Evolutionary conservation across 2,113 vertebrate genomes (phyloP).

Genomic region (Forbesichthys agassizii): DNA sequence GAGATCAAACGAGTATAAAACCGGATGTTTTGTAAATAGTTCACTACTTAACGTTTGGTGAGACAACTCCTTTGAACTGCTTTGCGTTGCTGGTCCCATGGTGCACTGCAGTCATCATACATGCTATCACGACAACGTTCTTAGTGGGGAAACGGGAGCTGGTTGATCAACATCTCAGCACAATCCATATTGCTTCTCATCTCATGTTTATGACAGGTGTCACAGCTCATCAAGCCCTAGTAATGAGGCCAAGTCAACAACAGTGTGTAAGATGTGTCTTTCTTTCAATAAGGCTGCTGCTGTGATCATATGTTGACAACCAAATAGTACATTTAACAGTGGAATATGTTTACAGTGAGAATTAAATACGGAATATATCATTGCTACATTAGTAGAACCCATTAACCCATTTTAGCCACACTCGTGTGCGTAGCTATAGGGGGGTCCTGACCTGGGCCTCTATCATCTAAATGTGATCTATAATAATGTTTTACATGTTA

Average conservation of each 20-base stretch:
- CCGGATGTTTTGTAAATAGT: constrained; percentile 65
- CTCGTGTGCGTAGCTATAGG: too few species aligned
- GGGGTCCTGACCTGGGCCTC: too few species aligned
- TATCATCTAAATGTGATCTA: too few species aligned
- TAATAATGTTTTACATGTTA: too few species aligned
- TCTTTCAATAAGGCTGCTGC: constrained; percentile 27
- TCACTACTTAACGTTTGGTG: constrained; percentile 39
- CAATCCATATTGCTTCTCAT: constrained; percentile 52
- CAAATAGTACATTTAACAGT: not conserved
- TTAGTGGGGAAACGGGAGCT: constrained; percentile 45
- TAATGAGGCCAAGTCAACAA: constrained; percentile 73
- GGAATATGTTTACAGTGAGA: too few species aligned
- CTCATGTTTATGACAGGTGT: constrained; percentile 73
- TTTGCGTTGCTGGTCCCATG: constrained; percentile 24
- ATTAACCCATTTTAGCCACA: too few species aligned
- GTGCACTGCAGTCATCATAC: constrained; percentile 36
- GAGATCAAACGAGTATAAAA: constrained; percentile 66
- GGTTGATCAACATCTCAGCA: constrained; percentile 55
- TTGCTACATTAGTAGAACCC: too few species aligned
- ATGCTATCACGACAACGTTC: constrained; percentile 52
- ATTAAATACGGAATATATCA: too few species aligned
- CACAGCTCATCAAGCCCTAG: constrained; percentile 72
- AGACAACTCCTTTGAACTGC: constrained; percentile 69
- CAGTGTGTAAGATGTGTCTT: constrained; percentile 49
- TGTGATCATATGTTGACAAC: constrained; percentile 25